These are phyloP conservation scores for Corythornis madagascariensis DNA, from an alignment of 2,113 vertebrate genomes.

Conservation along the genomic window DNA sequence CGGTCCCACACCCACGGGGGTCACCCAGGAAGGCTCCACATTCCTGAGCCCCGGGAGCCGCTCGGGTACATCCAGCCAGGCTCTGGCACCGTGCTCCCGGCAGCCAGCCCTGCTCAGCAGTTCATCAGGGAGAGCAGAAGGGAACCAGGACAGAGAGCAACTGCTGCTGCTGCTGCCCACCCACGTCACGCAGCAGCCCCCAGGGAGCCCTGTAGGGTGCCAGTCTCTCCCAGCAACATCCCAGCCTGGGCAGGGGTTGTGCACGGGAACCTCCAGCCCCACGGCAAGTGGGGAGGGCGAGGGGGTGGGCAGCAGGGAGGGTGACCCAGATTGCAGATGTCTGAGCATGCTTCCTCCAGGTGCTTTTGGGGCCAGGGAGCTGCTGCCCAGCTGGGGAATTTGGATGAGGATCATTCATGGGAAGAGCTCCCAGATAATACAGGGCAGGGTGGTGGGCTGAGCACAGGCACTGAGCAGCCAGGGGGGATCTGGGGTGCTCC, in stretches of 20 bases:
- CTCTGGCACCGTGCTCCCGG: background rate
- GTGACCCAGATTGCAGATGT: background rate
- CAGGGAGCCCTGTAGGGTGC: fast-evolving
- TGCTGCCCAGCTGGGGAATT: background rate
- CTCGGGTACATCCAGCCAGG: background rate
- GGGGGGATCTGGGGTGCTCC: background rate
- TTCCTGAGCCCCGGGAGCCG: background rate
- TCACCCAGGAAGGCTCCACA: background rate
- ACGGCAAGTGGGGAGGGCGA: fast-evolving
- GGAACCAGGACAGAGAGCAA: background rate
- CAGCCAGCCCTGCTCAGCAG: background rate
- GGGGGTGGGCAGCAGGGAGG: background rate
- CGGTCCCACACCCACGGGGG: background rate
- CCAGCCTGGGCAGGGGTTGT: background rate
- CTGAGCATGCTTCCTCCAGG: background rate
- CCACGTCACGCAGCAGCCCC: background rate
- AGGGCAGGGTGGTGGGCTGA: background rate
- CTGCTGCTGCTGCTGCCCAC: background rate
- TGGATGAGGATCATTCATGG: background rate
- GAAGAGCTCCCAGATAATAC: background rate
- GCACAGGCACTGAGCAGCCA: background rate
- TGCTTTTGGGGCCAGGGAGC: background rate
- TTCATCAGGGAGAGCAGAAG: background rate
- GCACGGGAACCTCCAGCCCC: background rate
- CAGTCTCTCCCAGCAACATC: background rate